These are phyloP conservation scores for Loris lydekkerianus DNA, from an alignment of 2,797 vertebrate species.

Conservation along the genomic window DNA sequence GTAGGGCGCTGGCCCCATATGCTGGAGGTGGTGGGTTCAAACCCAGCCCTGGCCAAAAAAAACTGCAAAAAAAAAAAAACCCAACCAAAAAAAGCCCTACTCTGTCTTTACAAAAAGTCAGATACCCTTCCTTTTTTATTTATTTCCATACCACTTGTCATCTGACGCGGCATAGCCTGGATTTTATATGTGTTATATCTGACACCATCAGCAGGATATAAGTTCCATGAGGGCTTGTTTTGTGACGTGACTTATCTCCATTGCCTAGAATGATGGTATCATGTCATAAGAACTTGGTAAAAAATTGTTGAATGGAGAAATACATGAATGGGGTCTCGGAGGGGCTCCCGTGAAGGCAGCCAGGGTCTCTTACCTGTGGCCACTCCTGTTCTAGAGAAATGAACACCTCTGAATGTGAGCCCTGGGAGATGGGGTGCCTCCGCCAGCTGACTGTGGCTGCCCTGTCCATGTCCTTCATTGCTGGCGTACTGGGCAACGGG, in stretches of 20 bases:
- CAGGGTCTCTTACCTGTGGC: neutral
- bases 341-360: neutral
- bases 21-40: no score
- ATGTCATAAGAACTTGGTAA: neutral
- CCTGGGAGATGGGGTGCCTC: neutral
- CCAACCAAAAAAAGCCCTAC: no score
- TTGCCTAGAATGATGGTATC: neutral
- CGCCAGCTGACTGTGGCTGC: accelerated
- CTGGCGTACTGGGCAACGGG: accelerated
- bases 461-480: neutral
- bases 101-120: neutral
- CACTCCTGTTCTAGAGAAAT: neutral
- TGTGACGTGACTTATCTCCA: no score
- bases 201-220: neutral
- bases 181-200: neutral
- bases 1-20: no score
- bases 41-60: no score
- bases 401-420: neutral
- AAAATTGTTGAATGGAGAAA: neutral
- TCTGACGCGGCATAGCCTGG: neutral
- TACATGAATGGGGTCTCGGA: neutral
- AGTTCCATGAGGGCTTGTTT: neutral
- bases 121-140: neutral
- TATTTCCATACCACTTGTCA: no score
- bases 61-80: no score